Conservation (phyloP, 2,797 vertebrate species). For the Leucoraja ocellata region DNA sequence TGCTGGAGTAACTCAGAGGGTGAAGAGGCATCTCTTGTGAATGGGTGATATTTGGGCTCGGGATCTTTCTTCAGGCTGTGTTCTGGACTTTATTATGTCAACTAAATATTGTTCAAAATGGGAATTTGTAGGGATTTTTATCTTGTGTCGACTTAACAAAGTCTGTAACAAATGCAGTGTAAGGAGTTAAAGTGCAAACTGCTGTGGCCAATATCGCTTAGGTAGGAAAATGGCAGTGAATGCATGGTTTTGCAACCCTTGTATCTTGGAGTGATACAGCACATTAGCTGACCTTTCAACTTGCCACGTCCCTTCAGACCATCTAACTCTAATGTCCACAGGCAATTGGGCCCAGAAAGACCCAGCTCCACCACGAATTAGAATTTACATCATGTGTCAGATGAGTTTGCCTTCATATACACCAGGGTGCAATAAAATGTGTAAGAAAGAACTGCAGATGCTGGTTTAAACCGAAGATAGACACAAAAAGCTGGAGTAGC, state of each 20-base stretch:
- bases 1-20: too few species aligned
- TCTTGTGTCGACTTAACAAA: not conserved
- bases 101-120: not conserved
- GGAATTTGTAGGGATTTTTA: not conserved
- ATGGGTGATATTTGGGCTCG: too few species aligned
- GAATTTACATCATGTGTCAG: not conserved
- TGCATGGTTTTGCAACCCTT: not conserved
- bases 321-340: not conserved
- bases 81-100: too few species aligned
- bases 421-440: too few species aligned
- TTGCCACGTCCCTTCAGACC: too few species aligned
- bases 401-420: too few species aligned
- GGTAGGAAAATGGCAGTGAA: not conserved
- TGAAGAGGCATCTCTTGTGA: too few species aligned
- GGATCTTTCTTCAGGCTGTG: too few species aligned
- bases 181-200: not conserved
- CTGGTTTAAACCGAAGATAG: too few species aligned
- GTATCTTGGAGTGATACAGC: not conserved
- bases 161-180: not conserved
- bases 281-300: too few species aligned
- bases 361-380: not conserved
- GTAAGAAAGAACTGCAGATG: too few species aligned
- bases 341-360: not conserved
- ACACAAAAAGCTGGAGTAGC: too few species aligned
- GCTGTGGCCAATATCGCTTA: not conserved